Evolutionary conservation across 1,140 invertebrate genomes (phyloP).

Genomic region (Trypoxylus dichotomus): DNA sequence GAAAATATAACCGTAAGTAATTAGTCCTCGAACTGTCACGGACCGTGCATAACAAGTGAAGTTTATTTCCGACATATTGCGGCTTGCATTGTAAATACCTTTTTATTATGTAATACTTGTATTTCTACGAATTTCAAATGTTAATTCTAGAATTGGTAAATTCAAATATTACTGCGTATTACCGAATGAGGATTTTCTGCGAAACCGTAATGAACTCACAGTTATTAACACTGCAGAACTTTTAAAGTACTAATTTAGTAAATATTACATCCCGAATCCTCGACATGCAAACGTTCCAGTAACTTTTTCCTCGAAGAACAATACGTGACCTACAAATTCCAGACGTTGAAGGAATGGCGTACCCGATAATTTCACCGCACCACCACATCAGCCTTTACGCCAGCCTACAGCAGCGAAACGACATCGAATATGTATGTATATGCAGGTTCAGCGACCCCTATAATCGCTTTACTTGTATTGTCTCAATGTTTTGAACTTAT

Average conservation of each 20-base stretch:
- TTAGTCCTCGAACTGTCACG: too few species aligned
- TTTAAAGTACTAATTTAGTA: background rate
- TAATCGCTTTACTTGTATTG: background rate
- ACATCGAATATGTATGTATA: too few species aligned
- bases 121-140: too few species aligned
- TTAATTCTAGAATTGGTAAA: too few species aligned
- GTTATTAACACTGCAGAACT: background rate
- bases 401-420: background rate
- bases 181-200: too few species aligned
- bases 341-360: constrained; percentile 7
- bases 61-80: too few species aligned
- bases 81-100: too few species aligned
- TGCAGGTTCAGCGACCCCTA: constrained; percentile 9
- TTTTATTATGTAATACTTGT: too few species aligned
- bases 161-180: too few species aligned
- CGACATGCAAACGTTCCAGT: background rate
- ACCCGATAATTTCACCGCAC: constrained; percentile 15
- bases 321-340: constrained; percentile 16
- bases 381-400: background rate
- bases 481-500: background rate
- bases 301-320: constrained; percentile 10
- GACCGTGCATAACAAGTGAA: too few species aligned
- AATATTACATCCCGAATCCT: background rate
- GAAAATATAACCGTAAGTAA: too few species aligned
- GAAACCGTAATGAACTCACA: too few species aligned